Evolutionary conservation across 2,113 vertebrate species (phyloP).

Genomic region (Odontophorus gujanensis): DNA sequence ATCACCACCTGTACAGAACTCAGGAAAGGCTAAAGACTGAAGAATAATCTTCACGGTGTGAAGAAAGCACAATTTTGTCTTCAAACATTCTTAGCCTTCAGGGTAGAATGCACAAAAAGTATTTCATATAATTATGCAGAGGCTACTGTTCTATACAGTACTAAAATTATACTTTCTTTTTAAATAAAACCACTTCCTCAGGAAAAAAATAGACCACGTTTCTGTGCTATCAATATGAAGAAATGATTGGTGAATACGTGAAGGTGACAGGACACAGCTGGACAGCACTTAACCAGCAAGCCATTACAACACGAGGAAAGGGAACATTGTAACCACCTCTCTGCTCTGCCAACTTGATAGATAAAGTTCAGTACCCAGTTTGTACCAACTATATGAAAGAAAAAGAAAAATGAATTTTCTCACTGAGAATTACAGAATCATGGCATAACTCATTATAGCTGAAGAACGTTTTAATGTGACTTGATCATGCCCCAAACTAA

Average conservation of each 20-base stretch:
- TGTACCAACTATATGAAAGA: background rate
- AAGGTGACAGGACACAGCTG: background rate
- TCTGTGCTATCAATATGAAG: background rate
- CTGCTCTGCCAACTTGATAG: background rate
- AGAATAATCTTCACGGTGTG: background rate
- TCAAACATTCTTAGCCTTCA: background rate
- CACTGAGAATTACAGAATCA: background rate
- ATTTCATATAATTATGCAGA: background rate
- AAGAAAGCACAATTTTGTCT: background rate
- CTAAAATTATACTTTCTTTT: background rate
- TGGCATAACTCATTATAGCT: background rate
- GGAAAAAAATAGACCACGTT: background rate
- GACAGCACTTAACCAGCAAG: background rate
- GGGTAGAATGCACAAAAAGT: background rate
- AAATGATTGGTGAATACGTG: background rate
- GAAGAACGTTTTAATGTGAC: background rate
- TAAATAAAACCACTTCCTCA: background rate
- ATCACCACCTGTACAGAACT: background rate
- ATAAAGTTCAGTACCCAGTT: background rate
- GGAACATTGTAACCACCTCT: background rate
- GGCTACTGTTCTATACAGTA: background rate
- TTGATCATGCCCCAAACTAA: background rate
- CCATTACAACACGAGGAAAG: background rate
- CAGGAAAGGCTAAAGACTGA: background rate
- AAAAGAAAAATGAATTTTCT: background rate